Evolutionary conservation across 2,888 invertebrate genomes (phyloP), one percentile per base, ranked within the genome.

Genomic region (Cephus nigrinus): DNA sequence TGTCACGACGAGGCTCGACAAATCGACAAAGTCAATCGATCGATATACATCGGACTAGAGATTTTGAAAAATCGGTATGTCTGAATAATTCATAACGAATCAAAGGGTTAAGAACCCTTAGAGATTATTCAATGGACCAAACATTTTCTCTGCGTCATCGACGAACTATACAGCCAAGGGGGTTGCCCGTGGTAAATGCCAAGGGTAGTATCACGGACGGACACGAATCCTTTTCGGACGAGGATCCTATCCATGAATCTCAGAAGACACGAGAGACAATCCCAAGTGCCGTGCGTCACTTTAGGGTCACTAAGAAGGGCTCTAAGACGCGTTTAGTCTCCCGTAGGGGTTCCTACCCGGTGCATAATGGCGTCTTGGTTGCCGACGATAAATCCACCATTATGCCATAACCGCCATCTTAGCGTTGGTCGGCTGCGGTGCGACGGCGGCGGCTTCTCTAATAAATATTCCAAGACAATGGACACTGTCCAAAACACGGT

Each of bases 401-500:
- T 80, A 80, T 84, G 84, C 81, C 83, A 80, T 79, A 78, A 79
- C 79, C 76, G 80, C 77, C 78, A 71, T 75, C 75, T 71, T 74
- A 76, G 55, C 73, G 69, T 32, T 32, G 69, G 31, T 73, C 76
- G 32, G 33, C 80, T 78, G 79, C 75, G 81, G 78, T 79, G 82
- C 84, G 84, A 85, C 85, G 85, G 81, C 75, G 80, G 33, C 80
- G 83, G 84, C 85, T 85, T 83, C 85, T 85, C 90, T 88, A 86
- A 91, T 91, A 91, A 91, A 91, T 91, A 91, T 90, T 86, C 88
- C 83, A 76, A 90, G 88, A 91, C 91, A 91, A 91, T 91, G 91
- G 91, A 91, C 91, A 91, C 90, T 91, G 91, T 91, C 91, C 91
- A 90, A 91, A 91, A 90, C 91, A 91, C 89, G 87, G 89, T 87